Percentiles rank a stretch among this genome's conserved stretches.
phyloP scores from a whole-genome alignment of 2,113 vertebrate species.

The Chloropsis cyanopogon region DNA sequence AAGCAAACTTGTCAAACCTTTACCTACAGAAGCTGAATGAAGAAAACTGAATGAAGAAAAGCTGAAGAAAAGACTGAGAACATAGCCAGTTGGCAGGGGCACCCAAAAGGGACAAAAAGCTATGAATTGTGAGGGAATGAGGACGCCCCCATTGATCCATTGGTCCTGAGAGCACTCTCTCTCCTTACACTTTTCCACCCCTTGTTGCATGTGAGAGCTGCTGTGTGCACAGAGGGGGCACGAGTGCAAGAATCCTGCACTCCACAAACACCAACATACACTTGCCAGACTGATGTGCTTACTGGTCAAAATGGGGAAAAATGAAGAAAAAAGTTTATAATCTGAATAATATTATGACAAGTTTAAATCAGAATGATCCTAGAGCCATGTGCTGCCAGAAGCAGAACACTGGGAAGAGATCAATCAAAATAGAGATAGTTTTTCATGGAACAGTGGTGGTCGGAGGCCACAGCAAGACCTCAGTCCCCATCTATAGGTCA shows the following conservation, averaged over 20 bases:
- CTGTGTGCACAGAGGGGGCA: not conserved
- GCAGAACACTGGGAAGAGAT: not conserved
- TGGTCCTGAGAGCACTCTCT: fast-evolving
- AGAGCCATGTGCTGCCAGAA: not conserved
- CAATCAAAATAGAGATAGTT: not conserved
- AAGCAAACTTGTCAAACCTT: not conserved
- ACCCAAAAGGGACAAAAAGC: not conserved
- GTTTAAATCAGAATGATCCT: not conserved
- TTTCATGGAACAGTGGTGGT: not conserved
- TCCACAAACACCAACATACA: not conserved
- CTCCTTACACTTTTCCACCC: not conserved
- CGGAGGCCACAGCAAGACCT: not conserved
- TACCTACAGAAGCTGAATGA: not conserved
- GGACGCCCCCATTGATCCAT: fast-evolving
- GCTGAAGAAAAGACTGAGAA: not conserved
- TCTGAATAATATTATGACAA: not conserved
- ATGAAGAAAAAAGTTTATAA: not conserved
- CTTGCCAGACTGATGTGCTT: not conserved
- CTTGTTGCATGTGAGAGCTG: not conserved
- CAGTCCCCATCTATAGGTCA: not conserved
- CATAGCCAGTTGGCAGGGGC: not conserved
- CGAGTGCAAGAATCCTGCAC: not conserved
- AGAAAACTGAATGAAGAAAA: not conserved
- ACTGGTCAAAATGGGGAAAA: not conserved
- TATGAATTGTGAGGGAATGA: not conserved